Base-by-base conservation (phyloP, 2,797 vertebrate species). In the Cryptoblepharus egeriae region DNA sequence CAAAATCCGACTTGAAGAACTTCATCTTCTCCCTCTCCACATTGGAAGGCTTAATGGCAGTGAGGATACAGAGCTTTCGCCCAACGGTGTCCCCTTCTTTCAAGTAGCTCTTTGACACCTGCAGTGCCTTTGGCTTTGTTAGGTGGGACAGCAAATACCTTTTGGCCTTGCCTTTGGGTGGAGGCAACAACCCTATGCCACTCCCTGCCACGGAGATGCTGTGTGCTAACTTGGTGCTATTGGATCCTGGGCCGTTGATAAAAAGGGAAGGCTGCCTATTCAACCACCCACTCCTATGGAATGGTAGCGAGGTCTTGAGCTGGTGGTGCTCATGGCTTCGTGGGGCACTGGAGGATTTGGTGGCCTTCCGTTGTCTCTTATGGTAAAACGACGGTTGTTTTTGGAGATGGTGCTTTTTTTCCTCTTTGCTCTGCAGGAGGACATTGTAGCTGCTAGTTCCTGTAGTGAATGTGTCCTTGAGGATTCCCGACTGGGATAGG, bases 1-100 rank as follows among this genome's bases (percentile, higher is more conserved):
- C 95, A 92, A 97, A 98, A 85, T 97, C 96, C 0, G 97, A 97
- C 92, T 93, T 93, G 90, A 99, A 99, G 92, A 99, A 99, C 63
- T 94, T 97, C 37, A 89, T 83, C 89, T 97, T 98, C 89, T 99
- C 98, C 60, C 92, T 97, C 88, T 98, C 97, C 74, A 99, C 96
- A 0, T 99, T 99, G 77, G 92, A 96, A 1, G 98, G 98, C 88
- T 98, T 99, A 92, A 99, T 97, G 9, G 98, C 98, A 1, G 97
- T 92, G 55, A 99, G 94, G 49, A 98, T 96, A 88, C 97, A 98
- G 80, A 96, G 93, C 82, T 95, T 98, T 89, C 91, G 97, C 63
- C 90, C 89, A 1, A 93, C 70, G 63, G 78, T 87, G 5, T 97
- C 97, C 18, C 88, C 93, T 26, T 96, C 95, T 76, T 86, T 96